A percentile compares a stretch with the other conserved stretches of the same genome.
phyloP scores from a whole-genome alignment of 2,113 vertebrate genomes.

The Aegithalos caudatus region DNA sequence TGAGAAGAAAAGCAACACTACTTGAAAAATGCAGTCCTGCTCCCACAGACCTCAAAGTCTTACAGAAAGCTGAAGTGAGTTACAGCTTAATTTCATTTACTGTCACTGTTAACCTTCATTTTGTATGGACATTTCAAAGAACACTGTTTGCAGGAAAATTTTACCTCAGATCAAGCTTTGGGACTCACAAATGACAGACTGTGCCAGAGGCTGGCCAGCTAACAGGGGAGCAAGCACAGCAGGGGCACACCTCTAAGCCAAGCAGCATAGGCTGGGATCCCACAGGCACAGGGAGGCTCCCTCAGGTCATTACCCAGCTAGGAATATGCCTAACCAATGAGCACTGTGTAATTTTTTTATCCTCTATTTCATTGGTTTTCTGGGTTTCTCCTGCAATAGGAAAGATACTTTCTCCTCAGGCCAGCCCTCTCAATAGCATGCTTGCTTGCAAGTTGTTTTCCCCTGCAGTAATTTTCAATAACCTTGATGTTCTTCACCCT shows the following conservation, averaged over 20 bases:
- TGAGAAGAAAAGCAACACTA: background rate
- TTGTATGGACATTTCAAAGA: background rate
- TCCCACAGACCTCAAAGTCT: background rate
- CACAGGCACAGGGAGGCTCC: background rate
- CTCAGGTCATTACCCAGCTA: background rate
- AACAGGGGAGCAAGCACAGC: background rate
- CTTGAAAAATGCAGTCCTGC: rapidly evolving
- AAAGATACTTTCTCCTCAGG: background rate
- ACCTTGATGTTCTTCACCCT: background rate
- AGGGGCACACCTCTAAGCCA: background rate
- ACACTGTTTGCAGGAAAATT: background rate
- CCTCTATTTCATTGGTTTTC: background rate
- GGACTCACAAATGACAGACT: background rate
- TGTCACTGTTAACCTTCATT: background rate
- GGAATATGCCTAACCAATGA: background rate
- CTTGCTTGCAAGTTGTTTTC: background rate
- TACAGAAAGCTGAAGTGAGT: background rate
- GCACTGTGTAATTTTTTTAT: no score
- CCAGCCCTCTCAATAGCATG: background rate
- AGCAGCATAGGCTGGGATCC: background rate
- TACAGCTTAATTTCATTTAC: background rate
- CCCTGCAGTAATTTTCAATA: background rate
- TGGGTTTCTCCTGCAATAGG: background rate
- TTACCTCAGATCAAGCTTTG: background rate
- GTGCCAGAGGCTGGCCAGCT: background rate